phyloP scores from a whole-genome alignment of 2,113 vertebrate species.

The Kryptolebias marmoratus region DNA sequence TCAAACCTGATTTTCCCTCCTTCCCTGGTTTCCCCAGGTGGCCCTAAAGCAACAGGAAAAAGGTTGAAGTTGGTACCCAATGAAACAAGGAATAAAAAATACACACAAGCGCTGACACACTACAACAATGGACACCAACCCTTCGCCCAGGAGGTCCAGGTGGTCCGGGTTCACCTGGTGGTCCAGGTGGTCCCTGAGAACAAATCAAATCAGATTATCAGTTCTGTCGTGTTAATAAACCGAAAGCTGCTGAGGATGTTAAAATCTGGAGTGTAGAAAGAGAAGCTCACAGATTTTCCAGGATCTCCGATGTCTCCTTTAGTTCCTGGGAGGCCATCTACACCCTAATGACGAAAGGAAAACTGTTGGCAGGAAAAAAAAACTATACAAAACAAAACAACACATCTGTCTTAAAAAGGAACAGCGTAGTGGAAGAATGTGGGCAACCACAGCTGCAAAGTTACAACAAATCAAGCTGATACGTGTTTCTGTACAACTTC shows the following conservation, averaged over 20 bases:
- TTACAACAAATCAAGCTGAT: background rate
- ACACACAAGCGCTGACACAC: background rate
- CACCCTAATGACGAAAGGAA: conserved; percentile 80
- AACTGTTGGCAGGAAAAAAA: background rate
- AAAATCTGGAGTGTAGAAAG: background rate
- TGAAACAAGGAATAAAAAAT: background rate
- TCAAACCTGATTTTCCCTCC: conserved; percentile 90
- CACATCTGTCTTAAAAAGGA: background rate
- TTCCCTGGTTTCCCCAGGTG: conserved; percentile 91
- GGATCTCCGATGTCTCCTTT: conserved; percentile 94
- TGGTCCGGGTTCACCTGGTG: conserved; percentile 92
- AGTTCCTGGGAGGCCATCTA: conserved; percentile 89
- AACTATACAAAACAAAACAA: background rate
- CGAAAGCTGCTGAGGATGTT: background rate
- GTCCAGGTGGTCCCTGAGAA: conserved; percentile 89
- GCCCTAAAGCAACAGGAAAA: conserved; percentile 79
- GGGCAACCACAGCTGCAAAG: background rate
- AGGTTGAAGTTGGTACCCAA: background rate
- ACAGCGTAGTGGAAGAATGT: background rate
- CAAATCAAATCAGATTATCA: conserved; percentile 4
- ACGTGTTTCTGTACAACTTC: background rate
- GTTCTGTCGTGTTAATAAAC: background rate
- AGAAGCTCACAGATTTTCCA: conserved; percentile 88
- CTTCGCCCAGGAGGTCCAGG: conserved; percentile 92
- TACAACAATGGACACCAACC: conserved; percentile 75